Percentiles rank a stretch among this genome's conserved stretches.
Conservation (phyloP, 2,113 vertebrate species). For the Anseranas semipalmata region DNA sequence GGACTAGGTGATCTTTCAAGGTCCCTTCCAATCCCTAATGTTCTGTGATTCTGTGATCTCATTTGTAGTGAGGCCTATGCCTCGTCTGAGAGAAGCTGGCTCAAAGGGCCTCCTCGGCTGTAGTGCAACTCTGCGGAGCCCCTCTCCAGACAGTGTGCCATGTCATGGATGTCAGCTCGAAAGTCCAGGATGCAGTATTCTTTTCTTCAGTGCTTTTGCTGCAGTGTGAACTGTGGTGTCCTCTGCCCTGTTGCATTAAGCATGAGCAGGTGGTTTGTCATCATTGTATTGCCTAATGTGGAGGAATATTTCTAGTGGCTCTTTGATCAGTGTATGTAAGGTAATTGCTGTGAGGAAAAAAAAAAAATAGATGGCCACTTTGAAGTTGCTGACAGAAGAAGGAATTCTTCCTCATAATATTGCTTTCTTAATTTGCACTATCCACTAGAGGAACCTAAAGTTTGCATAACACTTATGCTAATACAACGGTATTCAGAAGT, state of each 20-base stretch:
- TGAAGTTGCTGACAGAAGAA: background rate
- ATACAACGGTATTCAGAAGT: background rate
- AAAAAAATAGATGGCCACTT: background rate
- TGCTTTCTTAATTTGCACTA: background rate
- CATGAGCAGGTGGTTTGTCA: background rate
- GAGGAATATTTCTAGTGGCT: background rate
- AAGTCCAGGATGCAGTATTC: background rate
- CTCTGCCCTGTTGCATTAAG: background rate
- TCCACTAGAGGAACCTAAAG: background rate
- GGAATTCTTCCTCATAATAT: background rate
- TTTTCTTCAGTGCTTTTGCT: background rate
- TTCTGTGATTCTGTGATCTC: too few species aligned
- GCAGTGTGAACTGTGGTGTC: background rate
- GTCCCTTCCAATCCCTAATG: too few species aligned
- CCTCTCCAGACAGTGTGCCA: background rate
- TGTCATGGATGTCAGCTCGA: fast-evolving
- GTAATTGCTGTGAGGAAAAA: background rate
- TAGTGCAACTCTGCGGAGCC: fast-evolving
- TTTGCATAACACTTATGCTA: background rate
- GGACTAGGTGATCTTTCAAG: too few species aligned
- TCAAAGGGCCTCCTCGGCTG: background rate
- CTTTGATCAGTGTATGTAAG: background rate
- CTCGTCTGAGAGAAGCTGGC: background rate
- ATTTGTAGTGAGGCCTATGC: fast-evolving
- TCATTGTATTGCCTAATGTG: background rate